Evolutionary conservation across 2,113 vertebrate species (phyloP).

Genomic region (Amazona guildingii): DNA sequence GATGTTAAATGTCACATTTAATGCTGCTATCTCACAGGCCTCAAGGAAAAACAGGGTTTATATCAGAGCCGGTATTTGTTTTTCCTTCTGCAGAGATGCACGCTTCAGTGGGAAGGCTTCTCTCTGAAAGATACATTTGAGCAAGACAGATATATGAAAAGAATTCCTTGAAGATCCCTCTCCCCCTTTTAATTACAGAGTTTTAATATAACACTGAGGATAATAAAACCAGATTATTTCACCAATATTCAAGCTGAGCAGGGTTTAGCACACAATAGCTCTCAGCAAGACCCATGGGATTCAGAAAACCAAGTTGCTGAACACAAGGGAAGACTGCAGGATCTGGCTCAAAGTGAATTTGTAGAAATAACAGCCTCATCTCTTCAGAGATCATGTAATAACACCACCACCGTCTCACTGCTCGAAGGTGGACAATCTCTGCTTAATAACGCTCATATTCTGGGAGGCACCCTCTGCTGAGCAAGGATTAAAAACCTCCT

Average conservation of each 20-base stretch:
- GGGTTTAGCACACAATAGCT: background rate
- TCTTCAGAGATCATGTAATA: background rate
- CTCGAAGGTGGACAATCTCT: background rate
- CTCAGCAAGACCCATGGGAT: background rate
- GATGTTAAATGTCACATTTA: conserved; percentile 58
- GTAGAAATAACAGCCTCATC: background rate
- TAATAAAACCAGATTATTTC: background rate
- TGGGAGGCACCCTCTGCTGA: background rate
- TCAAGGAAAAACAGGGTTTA: conserved; percentile 32
- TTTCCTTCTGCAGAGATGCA: background rate
- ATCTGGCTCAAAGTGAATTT: background rate
- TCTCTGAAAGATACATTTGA: background rate
- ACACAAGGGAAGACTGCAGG: fast-evolving
- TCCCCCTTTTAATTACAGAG: background rate
- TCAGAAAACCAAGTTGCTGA: background rate
- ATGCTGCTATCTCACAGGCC: conserved; percentile 27
- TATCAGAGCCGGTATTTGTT: conserved; percentile 10
- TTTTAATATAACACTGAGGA: background rate
- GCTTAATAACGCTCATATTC: background rate
- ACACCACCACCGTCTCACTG: fast-evolving
- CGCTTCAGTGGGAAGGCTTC: background rate
- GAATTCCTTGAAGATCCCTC: background rate
- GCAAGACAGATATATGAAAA: background rate
- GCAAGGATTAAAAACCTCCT: background rate
- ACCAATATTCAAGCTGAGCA: background rate